Percentiles rank a stretch among this genome's conserved stretches.
Evolutionary conservation across 92 coral and sea anemone genomes (phyloP).

Genomic region (Plumapathes pennacea): DNA sequence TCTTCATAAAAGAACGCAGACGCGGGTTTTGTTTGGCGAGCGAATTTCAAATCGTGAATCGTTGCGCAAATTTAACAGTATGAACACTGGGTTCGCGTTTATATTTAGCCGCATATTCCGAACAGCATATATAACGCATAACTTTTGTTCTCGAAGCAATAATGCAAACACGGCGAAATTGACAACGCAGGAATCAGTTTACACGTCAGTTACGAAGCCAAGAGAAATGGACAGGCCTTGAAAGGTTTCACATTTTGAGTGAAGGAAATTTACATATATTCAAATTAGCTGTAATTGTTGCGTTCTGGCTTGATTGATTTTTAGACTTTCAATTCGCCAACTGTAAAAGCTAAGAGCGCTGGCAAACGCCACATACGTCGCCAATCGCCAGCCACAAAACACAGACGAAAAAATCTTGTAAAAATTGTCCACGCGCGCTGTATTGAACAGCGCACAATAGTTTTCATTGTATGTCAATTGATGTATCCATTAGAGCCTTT

Average conservation of each 20-base stretch:
- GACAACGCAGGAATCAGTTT: conserved; percentile 63
- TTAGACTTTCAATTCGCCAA: conserved; percentile 31
- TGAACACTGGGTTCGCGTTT: too few species aligned
- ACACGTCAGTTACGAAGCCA: conserved; percentile 64
- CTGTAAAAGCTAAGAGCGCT: not conserved
- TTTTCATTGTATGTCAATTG: conserved; percentile 67
- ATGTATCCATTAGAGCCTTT: conserved; percentile 73
- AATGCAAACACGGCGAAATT: conserved; percentile 54
- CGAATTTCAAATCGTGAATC: too few species aligned
- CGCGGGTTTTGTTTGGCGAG: conserved; percentile 37
- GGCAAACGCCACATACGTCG: too few species aligned
- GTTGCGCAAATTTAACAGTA: too few species aligned
- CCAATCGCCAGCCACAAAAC: not conserved
- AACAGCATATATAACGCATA: too few species aligned
- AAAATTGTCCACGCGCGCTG: conserved; percentile 34
- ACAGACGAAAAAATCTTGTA: conserved; percentile 24
- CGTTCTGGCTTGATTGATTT: conserved; percentile 59
- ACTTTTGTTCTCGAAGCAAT: conserved; percentile 50
- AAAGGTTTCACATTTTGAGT: conserved; percentile 63
- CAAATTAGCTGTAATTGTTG: conserved; percentile 69
- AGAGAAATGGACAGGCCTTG: conserved; percentile 59
- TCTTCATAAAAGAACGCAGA: conserved; percentile 14
- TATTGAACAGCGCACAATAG: conserved; percentile 64
- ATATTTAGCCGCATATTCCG: too few species aligned
- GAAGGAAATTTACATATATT: conserved; percentile 70